These are phyloP conservation scores for Ditula angustiorana DNA, from an alignment of 2,888 invertebrate species.

Conservation along the genomic window DNA sequence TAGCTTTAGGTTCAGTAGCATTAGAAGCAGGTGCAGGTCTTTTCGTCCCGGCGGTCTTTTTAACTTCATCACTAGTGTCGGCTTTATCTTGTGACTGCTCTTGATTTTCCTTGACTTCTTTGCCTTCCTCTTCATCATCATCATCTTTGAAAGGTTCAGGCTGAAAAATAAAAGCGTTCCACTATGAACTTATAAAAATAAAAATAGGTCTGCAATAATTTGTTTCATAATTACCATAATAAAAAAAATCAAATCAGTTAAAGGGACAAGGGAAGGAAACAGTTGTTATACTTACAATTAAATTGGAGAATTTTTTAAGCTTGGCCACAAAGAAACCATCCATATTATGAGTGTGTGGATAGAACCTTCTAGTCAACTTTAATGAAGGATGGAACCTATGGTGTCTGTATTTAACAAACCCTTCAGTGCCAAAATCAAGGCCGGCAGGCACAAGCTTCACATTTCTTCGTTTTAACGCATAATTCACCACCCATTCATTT, in stretches of 20 bases:
- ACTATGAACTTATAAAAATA: no score
- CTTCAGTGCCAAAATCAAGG: slow-evolving; percentile 97
- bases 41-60: slow-evolving; percentile 54
- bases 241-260: neutral
- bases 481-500: slow-evolving; percentile 99
- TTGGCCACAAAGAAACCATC: slow-evolving; percentile 99
- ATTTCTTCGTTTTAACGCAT: slow-evolving; percentile 95
- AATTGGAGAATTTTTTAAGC: slow-evolving; percentile 97
- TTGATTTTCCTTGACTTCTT: slow-evolving; percentile 50
- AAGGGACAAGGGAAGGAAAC: neutral
- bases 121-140: slow-evolving; percentile 66
- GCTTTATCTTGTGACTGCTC: slow-evolving; percentile 62
- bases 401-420: slow-evolving; percentile 95
- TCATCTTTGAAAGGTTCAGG: slow-evolving; percentile 78
- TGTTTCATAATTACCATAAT: no score
- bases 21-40: slow-evolving; percentile 54
- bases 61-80: slow-evolving; percentile 40
- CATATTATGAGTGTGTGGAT: slow-evolving; percentile 99
- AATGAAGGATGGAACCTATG: slow-evolving; percentile 95
- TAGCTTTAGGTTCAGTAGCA: slow-evolving; percentile 56
- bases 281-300: slow-evolving; percentile 73
- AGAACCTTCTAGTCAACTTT: slow-evolving; percentile 95
- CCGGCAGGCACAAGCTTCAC: slow-evolving; percentile 98
- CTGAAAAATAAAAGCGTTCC: slow-evolving; percentile 61
- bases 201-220: no score